A percentile compares a stretch with the other conserved stretches of the same genome.
Evolutionary conservation across 2,113 vertebrate species (phyloP).

Genomic region (Mustela nigripes): DNA sequence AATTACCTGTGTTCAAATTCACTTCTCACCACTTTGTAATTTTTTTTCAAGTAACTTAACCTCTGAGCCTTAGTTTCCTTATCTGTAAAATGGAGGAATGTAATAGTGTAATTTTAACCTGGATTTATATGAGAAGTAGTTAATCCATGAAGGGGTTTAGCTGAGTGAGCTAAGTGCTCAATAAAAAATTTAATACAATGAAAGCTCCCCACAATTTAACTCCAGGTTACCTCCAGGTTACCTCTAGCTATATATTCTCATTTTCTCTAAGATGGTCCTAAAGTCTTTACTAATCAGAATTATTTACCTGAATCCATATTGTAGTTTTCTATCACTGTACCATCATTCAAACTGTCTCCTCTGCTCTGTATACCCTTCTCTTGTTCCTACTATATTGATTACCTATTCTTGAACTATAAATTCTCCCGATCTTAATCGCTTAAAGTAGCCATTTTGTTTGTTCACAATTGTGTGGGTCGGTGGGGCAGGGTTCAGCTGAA

Average conservation of each 20-base stretch:
- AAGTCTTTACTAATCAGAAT: not conserved
- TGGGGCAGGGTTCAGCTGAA: not conserved
- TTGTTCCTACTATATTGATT: not conserved
- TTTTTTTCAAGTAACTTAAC: not conserved
- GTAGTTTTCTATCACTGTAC: not conserved
- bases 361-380: not conserved
- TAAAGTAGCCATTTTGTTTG: not conserved
- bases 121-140: not conserved
- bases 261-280: not conserved
- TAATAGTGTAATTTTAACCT: not conserved
- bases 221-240: not conserved
- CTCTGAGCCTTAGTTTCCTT: not conserved
- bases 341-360: not conserved
- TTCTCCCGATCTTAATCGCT: not conserved
- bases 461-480: not conserved
- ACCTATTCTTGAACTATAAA: not conserved
- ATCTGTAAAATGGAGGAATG: not conserved
- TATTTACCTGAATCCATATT: not conserved
- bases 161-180: not conserved
- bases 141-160: not conserved
- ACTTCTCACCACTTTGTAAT: not conserved
- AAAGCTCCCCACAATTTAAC: not conserved
- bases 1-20: conserved; percentile 5
- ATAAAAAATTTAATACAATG: not conserved
- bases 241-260: not conserved